These are phyloP conservation scores for Coenonympha glycerion DNA, from an alignment of 2,888 invertebrate genomes.

Conservation along the genomic window DNA sequence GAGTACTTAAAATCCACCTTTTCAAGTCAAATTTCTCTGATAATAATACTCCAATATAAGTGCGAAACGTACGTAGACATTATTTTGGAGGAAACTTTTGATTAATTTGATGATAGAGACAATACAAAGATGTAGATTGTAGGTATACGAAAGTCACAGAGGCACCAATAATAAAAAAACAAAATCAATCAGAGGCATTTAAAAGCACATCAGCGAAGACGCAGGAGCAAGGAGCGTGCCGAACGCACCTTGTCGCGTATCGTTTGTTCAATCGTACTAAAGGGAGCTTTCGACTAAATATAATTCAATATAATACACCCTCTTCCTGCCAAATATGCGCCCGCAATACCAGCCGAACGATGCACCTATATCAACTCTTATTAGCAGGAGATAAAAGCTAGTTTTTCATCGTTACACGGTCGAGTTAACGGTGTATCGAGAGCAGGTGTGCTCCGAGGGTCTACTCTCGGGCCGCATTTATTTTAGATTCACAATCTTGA, in stretches of 20 bases:
- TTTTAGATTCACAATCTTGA: constrained; percentile 65
- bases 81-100: no score
- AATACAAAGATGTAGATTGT: background rate
- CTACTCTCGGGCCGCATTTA: constrained; percentile 59
- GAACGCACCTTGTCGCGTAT: constrained; percentile 64
- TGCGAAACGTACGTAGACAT: no score
- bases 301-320: constrained; percentile 73
- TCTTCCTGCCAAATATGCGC: constrained; percentile 73
- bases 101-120: no score
- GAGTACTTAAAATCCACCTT: no score
- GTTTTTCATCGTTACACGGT: constrained; percentile 30
- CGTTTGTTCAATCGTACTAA: constrained; percentile 66
- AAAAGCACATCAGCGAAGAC: constrained; percentile 1
- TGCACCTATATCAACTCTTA: constrained; percentile 34
- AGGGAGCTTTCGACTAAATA: constrained; percentile 71
- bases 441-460: constrained; percentile 72
- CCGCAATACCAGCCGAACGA: constrained; percentile 38
- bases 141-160: background rate
- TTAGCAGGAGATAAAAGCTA: constrained; percentile 36
- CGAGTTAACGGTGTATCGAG: constrained; percentile 35
- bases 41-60: no score
- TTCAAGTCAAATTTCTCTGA: no score
- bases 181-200: constrained; percentile 4
- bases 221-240: constrained; percentile 9
- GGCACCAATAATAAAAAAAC: background rate